phyloP scores from a whole-genome alignment of 2,113 vertebrate genomes.

The Callipepla squamata region DNA sequence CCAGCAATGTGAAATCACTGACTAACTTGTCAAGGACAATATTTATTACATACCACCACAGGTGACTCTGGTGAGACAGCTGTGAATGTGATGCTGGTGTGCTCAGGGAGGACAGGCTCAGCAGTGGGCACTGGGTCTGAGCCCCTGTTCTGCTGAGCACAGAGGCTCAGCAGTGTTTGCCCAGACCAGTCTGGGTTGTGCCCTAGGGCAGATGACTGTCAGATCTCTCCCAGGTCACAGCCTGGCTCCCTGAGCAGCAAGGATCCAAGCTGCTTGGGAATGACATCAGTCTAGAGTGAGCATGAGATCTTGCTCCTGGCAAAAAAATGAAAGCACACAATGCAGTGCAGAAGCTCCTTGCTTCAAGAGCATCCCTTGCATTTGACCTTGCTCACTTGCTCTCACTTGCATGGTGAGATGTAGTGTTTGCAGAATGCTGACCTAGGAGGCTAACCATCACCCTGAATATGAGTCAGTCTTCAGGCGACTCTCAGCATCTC shows the following conservation, averaged over 20 bases:
- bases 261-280: neutral
- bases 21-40: neutral
- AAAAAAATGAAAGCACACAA: neutral
- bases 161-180: fast-evolving
- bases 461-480: neutral
- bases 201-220: neutral
- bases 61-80: neutral
- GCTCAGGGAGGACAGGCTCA: neutral
- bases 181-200: neutral
- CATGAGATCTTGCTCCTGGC: neutral
- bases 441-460: neutral
- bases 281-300: fast-evolving
- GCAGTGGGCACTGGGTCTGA: neutral
- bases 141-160: neutral
- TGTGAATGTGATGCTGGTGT: fast-evolving
- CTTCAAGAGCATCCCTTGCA: neutral
- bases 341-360: fast-evolving
- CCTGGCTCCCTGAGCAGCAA: neutral
- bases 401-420: neutral
- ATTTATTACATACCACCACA: neutral
- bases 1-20: fast-evolving
- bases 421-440: neutral
- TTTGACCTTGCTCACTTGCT: neutral
- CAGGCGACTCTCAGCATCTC: neutral
- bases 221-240: neutral